Evolutionary conservation across 2,113 vertebrate genomes (phyloP), one percentile per base, ranked within the genome.

Genomic region (Dicaeum eximium): DNA sequence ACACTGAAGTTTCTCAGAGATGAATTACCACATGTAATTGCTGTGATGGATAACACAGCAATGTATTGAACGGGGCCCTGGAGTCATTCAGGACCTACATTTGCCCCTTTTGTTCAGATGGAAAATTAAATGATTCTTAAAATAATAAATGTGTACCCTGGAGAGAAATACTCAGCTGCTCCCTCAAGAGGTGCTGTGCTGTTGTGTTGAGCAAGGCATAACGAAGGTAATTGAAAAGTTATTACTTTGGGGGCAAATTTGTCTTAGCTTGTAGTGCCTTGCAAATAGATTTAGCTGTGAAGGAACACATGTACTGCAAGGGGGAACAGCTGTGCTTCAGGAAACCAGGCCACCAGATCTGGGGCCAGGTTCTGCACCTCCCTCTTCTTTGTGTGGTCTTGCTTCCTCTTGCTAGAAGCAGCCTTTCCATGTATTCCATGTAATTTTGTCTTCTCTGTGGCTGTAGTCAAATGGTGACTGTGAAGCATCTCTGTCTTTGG

Each of bases 111-210:
- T 90, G 86, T 86, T 97, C 94, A 92, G 88, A 92, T 90, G 88
- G 93, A 95, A 97, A 97, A 96, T 97, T 93, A 96, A 97, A 96
- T 95, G 93, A 88, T 95, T 95, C 95, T 97, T 96, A 94, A 97
- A 97, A 97, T 97, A 96, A 96, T 96, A 97, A 94, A 96, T 95
- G 93, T 86, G 37, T 65, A 91, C 95, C 95, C 95, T 93, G 90
- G 95, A 97, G 95, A 97, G 92, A 86, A 95, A 94, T 94, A 88
- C 90, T 97, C 86, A 83, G 93, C 88, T 93, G 88, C 92, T 96
- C 92, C 88, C 86, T 95, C 93, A 96, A 92, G 95, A 90, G 88
- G 90, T 84, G 69, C 88, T 73, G 75, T 88, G 72, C 93, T 94
- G 95, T 79, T 88, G 64, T 92, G 72, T 91, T 86, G 90, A 96